phyloP scores from a whole-genome alignment of 2,797 vertebrate species.

The Spatula versicolor region DNA sequence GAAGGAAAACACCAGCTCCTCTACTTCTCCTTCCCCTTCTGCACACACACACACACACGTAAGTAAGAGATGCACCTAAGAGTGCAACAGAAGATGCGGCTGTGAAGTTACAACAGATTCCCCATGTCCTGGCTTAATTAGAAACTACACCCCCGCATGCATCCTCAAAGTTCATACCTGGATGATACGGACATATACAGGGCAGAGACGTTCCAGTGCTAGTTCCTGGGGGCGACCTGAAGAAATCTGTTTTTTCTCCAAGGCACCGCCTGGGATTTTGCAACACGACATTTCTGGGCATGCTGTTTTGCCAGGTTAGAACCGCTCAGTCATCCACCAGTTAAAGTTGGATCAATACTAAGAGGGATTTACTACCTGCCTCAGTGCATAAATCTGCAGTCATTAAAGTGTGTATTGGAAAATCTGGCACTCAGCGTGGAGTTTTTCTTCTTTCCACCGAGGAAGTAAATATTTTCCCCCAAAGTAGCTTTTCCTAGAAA shows the following conservation, averaged over 20 bases:
- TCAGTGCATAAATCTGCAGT: constrained; percentile 38
- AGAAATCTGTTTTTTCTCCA: constrained; percentile 41
- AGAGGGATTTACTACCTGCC: constrained; percentile 59
- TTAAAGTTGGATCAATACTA: constrained; percentile 60
- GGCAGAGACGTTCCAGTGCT: neutral
- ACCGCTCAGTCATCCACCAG: neutral
- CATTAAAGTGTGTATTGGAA: constrained; percentile 36
- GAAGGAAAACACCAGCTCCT: neutral
- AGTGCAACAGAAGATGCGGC: neutral
- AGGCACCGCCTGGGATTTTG: neutral
- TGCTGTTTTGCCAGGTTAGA: constrained; percentile 49
- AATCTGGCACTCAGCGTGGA: neutral
- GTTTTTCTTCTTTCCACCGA: constrained; percentile 16
- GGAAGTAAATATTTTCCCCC: neutral
- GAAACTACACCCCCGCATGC: rapidly evolving
- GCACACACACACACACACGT: neutral
- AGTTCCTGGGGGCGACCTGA: neutral
- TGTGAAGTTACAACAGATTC: neutral
- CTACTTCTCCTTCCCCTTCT: neutral
- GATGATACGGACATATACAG: neutral
- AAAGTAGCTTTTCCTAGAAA: neutral
- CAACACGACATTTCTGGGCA: constrained; percentile 13
- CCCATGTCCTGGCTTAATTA: neutral
- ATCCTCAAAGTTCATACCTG: neutral
- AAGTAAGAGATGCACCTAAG: neutral